A percentile compares a stretch with the other conserved stretches of the same genome.
Conservation (phyloP, 1,140 invertebrate genomes). For the Uloborus diversus region DNA sequence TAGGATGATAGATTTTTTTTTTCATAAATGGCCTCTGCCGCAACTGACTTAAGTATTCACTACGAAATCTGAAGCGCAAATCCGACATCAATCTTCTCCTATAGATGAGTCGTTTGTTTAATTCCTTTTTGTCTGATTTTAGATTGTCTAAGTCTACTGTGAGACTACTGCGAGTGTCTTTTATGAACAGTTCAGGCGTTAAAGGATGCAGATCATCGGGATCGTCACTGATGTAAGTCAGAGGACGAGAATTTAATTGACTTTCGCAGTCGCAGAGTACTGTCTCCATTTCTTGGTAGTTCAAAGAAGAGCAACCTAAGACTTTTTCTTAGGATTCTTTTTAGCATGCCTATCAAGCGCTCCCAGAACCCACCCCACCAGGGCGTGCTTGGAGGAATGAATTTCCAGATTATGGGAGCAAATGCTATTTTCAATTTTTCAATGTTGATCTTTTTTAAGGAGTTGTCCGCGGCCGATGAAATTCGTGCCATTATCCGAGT, state of each 20-base stretch:
- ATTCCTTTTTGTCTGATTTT: not conserved
- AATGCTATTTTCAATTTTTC: not conserved
- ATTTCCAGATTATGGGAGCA: conserved; percentile 12
- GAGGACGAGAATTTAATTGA: not conserved
- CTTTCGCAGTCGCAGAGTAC: conserved; percentile 6
- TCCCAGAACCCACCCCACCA: conserved; percentile 35
- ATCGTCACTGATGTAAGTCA: conserved; percentile 50
- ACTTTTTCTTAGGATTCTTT: not conserved
- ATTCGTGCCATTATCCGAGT: conserved; percentile 21
- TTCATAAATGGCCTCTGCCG: not conserved
- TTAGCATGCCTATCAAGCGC: conserved; percentile 14
- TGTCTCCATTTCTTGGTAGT: conserved; percentile 11
- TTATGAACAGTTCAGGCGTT: conserved; percentile 57
- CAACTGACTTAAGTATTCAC: not conserved
- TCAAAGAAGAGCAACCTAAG: not conserved
- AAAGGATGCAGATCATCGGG: conserved; percentile 45
- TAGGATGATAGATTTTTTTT: too few relatives aligned
- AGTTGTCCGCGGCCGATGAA: not conserved
- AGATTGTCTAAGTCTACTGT: not conserved
- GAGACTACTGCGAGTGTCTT: not conserved
- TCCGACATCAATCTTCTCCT: not conserved
- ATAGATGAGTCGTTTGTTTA: not conserved
- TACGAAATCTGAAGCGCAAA: not conserved
- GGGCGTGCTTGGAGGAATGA: not conserved
- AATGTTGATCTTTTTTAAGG: not conserved